phyloP scores from a whole-genome alignment of 2,797 vertebrate genomes.

The Esox masquinongy region DNA sequence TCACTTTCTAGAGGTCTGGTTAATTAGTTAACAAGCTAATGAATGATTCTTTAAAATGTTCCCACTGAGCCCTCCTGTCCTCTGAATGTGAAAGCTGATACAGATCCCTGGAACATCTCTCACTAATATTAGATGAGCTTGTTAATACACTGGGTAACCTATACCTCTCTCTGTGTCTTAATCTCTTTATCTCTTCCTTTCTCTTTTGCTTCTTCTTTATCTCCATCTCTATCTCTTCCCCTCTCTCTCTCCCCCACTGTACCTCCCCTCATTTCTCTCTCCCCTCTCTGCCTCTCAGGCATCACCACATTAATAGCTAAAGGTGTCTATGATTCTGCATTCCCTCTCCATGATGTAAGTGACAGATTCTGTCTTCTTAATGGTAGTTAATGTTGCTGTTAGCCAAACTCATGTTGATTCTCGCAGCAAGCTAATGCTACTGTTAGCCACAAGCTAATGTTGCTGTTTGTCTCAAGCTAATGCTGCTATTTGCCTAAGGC shows the following conservation, averaged over 20 bases:
- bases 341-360: constrained; percentile 95
- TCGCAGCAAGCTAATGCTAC: too few species aligned
- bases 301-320: constrained; percentile 93
- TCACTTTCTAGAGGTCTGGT: constrained; percentile 47
- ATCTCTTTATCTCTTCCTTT: constrained; percentile 3
- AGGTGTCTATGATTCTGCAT: constrained; percentile 92
- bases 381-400: not conserved
- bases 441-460: too few species aligned
- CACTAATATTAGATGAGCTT: not conserved
- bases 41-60: constrained; percentile 51
- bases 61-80: constrained; percentile 14
- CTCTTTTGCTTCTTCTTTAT: constrained; percentile 7
- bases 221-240: not conserved
- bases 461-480: not conserved
- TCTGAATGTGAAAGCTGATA: not conserved
- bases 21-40: not conserved
- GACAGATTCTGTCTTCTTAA: not conserved
- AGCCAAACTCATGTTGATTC: not conserved
- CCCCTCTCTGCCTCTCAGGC: constrained; percentile 73
- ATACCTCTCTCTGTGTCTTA: not conserved
- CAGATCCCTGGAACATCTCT: not conserved
- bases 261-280: constrained; percentile 6
- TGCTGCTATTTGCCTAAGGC: not conserved
- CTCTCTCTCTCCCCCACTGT: constrained; percentile 4
- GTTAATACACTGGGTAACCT: not conserved